Evolutionary conservation across 2,888 invertebrate genomes (phyloP).

Genomic region (Campoplex capitator): DNA sequence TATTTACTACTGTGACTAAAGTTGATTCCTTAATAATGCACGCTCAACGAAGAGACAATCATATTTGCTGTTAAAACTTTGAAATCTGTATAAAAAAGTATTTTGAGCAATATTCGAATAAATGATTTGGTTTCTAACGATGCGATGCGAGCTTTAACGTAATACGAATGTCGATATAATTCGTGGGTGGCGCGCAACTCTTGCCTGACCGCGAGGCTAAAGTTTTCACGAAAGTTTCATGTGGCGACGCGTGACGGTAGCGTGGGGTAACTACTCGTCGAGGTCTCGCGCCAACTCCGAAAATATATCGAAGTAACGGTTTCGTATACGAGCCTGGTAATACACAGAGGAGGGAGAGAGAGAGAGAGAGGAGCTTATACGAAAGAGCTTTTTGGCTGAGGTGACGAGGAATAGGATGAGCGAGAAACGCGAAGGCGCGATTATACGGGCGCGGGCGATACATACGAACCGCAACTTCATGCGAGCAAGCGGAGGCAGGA

Average conservation of each 20-base stretch:
- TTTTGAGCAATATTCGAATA: background rate
- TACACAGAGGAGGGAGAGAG: conserved; percentile 22
- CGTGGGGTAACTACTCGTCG: conserved; percentile 45
- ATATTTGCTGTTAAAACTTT: no score
- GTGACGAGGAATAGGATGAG: conserved; percentile 59
- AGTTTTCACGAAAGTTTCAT: conserved; percentile 15
- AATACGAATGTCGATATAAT: conserved; percentile 52
- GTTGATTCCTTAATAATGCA: background rate
- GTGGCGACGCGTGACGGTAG: conserved; percentile 41
- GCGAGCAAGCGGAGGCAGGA: conserved; percentile 68
- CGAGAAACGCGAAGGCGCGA: conserved; percentile 47
- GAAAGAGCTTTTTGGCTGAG: conserved; percentile 41
- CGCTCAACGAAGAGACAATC: background rate
- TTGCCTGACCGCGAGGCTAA: conserved; percentile 16
- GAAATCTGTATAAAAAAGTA: no score
- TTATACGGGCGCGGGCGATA: conserved; percentile 50
- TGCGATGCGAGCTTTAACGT: background rate
- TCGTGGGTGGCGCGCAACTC: conserved; percentile 33
- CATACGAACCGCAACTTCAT: conserved; percentile 64
- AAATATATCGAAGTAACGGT: conserved; percentile 65
- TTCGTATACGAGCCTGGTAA: conserved; percentile 24
- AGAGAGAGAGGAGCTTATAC: conserved; percentile 9
- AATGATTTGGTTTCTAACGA: background rate
- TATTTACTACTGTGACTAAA: background rate
- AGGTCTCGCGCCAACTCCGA: conserved; percentile 61